Conservation (phyloP, 2,888 invertebrate genomes). For the Athripsodes cinereus region DNA sequence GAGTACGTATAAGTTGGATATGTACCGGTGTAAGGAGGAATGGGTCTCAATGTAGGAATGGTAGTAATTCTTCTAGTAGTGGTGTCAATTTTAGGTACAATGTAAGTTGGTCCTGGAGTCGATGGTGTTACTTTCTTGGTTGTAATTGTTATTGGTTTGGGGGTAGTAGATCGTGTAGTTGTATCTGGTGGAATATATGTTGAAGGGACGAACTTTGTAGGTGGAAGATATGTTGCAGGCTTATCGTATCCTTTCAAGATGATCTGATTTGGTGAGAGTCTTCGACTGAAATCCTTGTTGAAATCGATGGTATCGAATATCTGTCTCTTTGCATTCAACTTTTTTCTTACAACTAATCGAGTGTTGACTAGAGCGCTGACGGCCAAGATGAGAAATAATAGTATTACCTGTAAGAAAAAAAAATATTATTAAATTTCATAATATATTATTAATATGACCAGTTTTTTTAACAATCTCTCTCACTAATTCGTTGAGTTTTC, state of each 20-base stretch:
- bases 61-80: neutral
- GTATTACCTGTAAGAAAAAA: slow-evolving; percentile 1
- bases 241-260: neutral
- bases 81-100: neutral
- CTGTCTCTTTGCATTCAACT: slow-evolving; percentile 3
- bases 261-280: slow-evolving; percentile 1
- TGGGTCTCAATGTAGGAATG: neutral
- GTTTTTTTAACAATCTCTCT: too few relatives aligned
- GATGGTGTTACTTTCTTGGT: neutral
- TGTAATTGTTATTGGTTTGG: neutral
- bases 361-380: neutral
- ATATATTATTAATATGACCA: too few relatives aligned
- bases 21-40: slow-evolving; percentile 10
- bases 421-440: too few relatives aligned
- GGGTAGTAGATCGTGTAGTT: neutral
- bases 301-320: slow-evolving; percentile 13
- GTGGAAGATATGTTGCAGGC: slow-evolving; percentile 2
- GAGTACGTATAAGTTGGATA: slow-evolving; percentile 6
- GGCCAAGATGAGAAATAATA: neutral
- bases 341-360: neutral
- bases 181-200: neutral
- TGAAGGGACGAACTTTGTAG: neutral
- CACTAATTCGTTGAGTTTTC: too few relatives aligned
- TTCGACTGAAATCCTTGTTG: slow-evolving; percentile 2
- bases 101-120: slow-evolving; percentile 9